Percentiles rank a stretch among this genome's conserved stretches.
Evolutionary conservation across 1,140 invertebrate genomes (phyloP).

Genomic region (Bombus ignitus): DNA sequence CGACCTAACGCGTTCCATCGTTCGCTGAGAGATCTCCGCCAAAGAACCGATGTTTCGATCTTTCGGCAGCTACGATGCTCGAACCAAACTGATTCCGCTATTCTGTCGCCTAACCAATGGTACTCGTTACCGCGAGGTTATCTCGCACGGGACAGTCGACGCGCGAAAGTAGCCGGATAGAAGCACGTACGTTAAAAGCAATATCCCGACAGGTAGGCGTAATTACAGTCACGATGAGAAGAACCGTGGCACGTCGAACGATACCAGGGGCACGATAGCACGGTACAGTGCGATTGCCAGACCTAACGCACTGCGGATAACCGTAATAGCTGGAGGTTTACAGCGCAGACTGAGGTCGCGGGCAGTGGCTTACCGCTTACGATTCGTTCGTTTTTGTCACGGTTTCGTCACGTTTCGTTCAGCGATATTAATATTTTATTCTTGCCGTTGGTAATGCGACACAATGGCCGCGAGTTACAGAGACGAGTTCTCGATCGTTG

Average conservation of each 20-base stretch:
- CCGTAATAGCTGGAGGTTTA: constrained; percentile 18
- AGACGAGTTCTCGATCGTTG: neutral
- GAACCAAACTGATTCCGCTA: neutral
- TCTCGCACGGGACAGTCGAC: neutral
- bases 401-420: neutral
- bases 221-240: constrained; percentile 5
- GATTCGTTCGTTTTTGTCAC: constrained; percentile 15
- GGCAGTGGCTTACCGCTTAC: constrained; percentile 1
- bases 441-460: neutral
- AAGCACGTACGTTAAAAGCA: neutral
- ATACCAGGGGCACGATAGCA: neutral
- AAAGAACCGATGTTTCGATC: neutral
- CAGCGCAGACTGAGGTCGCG: neutral
- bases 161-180: neutral
- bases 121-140: too few relatives aligned
- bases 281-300: neutral
- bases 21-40: too few relatives aligned
- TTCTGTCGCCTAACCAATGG: neutral
- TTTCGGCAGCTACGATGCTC: too few relatives aligned
- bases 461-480: neutral
- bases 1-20: too few relatives aligned
- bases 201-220: constrained; percentile 1
- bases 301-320: constrained; percentile 35
- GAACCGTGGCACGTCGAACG: constrained; percentile 23
- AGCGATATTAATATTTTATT: neutral